These are phyloP conservation scores for Pollenia amentaria DNA, from an alignment of 2,888 invertebrate genomes.

Conservation along the genomic window DNA sequence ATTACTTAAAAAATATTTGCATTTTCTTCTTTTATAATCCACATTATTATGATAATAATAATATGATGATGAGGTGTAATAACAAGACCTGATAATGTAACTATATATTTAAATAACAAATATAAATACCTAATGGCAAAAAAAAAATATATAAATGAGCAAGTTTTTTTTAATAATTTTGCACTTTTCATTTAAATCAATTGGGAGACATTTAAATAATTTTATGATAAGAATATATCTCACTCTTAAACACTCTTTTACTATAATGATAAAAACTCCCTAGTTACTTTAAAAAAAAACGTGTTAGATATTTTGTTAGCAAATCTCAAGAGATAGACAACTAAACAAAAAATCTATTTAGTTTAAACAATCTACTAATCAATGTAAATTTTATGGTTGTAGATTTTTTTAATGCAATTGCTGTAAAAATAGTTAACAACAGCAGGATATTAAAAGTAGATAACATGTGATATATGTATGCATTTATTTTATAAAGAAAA, in stretches of 20 bases:
- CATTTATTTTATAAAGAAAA: neutral
- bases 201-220: slow-evolving; percentile 52
- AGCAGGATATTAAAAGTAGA: neutral
- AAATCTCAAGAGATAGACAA: slow-evolving; percentile 46
- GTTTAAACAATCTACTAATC: slow-evolving; percentile 15
- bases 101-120: slow-evolving; percentile 56
- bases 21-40: slow-evolving; percentile 23
- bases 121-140: neutral
- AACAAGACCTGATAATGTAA: slow-evolving; percentile 68
- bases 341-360: neutral
- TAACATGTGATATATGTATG: neutral
- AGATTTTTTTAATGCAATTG: neutral
- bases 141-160: slow-evolving; percentile 12
- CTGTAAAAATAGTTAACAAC: neutral
- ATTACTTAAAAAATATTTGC: neutral
- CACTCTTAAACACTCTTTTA: slow-evolving; percentile 8
- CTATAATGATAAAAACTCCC: slow-evolving; percentile 18
- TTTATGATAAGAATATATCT: slow-evolving; percentile 31
- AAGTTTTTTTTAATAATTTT: slow-evolving; percentile 36
- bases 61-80: slow-evolving; percentile 68
- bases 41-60: slow-evolving; percentile 56
- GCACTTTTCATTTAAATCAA: slow-evolving; percentile 25
- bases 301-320: slow-evolving; percentile 41
- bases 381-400: slow-evolving; percentile 1
- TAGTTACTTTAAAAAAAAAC: neutral